These are phyloP conservation scores for Holotrichia oblita DNA, from an alignment of 1,140 invertebrate genomes.

Conservation along the genomic window DNA sequence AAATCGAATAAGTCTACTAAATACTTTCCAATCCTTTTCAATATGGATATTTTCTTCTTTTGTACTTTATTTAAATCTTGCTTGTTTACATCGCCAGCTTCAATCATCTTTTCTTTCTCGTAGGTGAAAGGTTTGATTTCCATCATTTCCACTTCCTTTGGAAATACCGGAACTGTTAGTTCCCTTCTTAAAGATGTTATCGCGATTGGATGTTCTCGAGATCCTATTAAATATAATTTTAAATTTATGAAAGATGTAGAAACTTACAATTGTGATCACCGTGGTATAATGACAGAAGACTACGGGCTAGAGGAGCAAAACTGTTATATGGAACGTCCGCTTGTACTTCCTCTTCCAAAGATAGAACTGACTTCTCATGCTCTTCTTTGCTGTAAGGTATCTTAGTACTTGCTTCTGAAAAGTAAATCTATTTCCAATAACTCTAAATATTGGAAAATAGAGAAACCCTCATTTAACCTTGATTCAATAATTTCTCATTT, in stretches of 20 bases:
- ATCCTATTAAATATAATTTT: slow-evolving; percentile 27
- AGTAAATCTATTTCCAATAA: slow-evolving; percentile 3
- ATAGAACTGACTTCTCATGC: not conserved
- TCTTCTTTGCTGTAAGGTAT: not conserved
- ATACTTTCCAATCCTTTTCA: not conserved
- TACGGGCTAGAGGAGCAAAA: not conserved
- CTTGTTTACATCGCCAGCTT: not conserved
- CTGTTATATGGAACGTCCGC: not conserved
- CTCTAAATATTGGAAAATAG: slow-evolving; percentile 4
- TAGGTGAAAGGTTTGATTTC: not conserved
- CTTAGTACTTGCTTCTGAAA: slow-evolving; percentile 1
- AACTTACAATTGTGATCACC: not conserved
- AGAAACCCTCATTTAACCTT: slow-evolving; percentile 12
- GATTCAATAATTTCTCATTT: slow-evolving; percentile 22
- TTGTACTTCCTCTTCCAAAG: not conserved
- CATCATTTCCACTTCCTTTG: slow-evolving; percentile 42
- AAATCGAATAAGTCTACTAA: slow-evolving; percentile 37
- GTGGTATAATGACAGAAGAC: not conserved
- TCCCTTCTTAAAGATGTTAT: slow-evolving; percentile 10
- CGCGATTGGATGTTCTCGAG: not conserved
- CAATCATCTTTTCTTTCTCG: not conserved
- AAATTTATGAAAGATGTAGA: not conserved
- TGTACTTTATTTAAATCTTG: slow-evolving; percentile 2
- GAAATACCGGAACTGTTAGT: slow-evolving; percentile 26
- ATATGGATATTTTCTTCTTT: slow-evolving; percentile 45